Base-by-base conservation (phyloP, 2,797 vertebrate species). In the Anabas testudineus region DNA sequence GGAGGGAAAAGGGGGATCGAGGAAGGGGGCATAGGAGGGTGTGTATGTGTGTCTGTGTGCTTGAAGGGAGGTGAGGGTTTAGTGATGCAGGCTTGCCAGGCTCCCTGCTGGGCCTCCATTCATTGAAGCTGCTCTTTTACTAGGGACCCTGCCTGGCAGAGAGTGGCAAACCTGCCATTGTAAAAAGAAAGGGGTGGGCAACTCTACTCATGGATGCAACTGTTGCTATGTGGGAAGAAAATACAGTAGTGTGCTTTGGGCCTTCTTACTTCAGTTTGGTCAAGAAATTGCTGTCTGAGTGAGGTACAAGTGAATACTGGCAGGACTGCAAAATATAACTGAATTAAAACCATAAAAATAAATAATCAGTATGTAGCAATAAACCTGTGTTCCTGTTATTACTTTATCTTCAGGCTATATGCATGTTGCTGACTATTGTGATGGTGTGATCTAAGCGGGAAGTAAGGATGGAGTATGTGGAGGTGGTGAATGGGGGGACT, bases 61-160 rank as follows among this genome's bases (percentile, higher is more conserved):
- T 46, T 71, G 62, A 61, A 74, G 54, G 74, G 79, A 75, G 64
- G 70, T 49, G 57, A 73, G 71, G 48, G 45, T 78, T 80, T 67
- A 64, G 74, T 69, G 60, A 67, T 66, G 67, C 37, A 60, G 69
- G 85, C 42, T 74, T 82, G 81, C 83, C 82, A 87, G 86, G 83
- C 80, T 84, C 87, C 93, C 88, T 77, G 87, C 87, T 72, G 90
- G 77, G 92, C 85, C 85, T 90, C 87, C 83, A 87, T 90, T 93
- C 90, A 93, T 89, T 92, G 90, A 93, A 90, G 92, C 92, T 81
- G 82, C 19, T 82, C 76, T 92, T 95, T 94, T 92, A 94, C 88
- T 90, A 93, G 89, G 53, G 80, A 83, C 72, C 87, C 86, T 88
- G 89, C 79, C 82, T 92, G 90, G 90, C 90, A 90, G 75, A 85